These are phyloP conservation scores for Andrena dorsata DNA, from an alignment of 2,888 invertebrate species.

Conservation along the genomic window DNA sequence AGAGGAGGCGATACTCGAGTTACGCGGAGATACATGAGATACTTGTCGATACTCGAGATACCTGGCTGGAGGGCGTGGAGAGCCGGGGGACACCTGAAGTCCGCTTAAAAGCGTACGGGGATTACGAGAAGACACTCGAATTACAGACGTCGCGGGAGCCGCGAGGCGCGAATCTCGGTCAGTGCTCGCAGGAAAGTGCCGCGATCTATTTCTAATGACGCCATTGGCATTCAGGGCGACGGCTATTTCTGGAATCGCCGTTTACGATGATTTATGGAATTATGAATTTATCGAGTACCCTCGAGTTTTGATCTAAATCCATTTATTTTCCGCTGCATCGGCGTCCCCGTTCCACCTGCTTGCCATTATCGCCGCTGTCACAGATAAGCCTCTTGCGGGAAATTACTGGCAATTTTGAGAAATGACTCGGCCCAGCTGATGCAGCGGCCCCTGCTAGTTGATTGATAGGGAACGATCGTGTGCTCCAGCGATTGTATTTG, in stretches of 20 bases:
- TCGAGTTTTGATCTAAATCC: not conserved
- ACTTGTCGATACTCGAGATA: conserved; percentile 68
- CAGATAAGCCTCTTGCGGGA: not conserved
- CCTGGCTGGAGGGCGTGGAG: conserved; percentile 48
- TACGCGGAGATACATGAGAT: conserved; percentile 63
- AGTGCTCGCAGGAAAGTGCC: conserved; percentile 60
- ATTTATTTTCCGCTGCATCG: not conserved
- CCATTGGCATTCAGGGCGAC: conserved; percentile 56
- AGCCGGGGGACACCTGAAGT: conserved; percentile 36
- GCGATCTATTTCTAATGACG: conserved; percentile 56
- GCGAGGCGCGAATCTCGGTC: conserved; percentile 62
- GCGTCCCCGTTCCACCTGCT: not conserved
- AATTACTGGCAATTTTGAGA: not conserved
- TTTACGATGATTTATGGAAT: conserved; percentile 34
- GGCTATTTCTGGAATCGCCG: conserved; percentile 39
- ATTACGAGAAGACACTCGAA: conserved; percentile 63
- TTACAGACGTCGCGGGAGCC: conserved; percentile 46
- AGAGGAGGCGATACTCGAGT: conserved; percentile 54
- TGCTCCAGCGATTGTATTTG: no score
- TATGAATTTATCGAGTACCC: conserved; percentile 14
- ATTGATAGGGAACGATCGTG: no score
- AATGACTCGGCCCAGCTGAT: not conserved
- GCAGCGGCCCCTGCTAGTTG: no score
- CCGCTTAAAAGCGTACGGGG: conserved; percentile 48
- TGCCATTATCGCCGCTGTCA: not conserved